phyloP scores from a whole-genome alignment of 1,140 invertebrate genomes.

The Halesus radiatus region DNA sequence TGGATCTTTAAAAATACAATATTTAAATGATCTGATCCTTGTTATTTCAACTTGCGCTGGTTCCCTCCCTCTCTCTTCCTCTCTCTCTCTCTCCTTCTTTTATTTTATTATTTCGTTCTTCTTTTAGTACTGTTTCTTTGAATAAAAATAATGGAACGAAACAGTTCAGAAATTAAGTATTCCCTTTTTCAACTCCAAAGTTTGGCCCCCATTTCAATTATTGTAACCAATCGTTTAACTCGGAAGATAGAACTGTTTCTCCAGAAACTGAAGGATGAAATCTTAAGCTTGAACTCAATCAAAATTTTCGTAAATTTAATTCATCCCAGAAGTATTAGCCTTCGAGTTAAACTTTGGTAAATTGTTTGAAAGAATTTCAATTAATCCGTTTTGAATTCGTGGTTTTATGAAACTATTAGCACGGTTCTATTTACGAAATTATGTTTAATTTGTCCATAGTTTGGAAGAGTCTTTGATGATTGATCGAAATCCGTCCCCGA shows the following conservation, averaged over 20 bases:
- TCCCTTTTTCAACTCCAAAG: neutral
- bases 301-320: neutral
- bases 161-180: neutral
- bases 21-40: neutral
- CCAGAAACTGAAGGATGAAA: neutral
- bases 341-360: no score
- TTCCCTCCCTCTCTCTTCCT: no score
- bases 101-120: neutral
- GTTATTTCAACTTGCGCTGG: neutral
- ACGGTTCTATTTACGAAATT: neutral
- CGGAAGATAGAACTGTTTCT: neutral
- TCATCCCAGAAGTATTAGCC: no score
- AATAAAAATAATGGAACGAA: neutral
- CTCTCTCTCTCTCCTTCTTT: neutral
- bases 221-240: constrained; percentile 4
- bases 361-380: neutral
- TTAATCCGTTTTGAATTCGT: neutral
- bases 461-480: constrained; percentile 72
- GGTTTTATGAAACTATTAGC: no score
- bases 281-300: neutral
- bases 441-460: constrained; percentile 63
- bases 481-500: constrained; percentile 38
- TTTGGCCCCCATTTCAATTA: neutral
- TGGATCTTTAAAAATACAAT: neutral
- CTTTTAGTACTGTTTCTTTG: neutral